Evolutionary conservation across 2,888 invertebrate genomes (phyloP).

Genomic region (Lasioglossum zephyrum): DNA sequence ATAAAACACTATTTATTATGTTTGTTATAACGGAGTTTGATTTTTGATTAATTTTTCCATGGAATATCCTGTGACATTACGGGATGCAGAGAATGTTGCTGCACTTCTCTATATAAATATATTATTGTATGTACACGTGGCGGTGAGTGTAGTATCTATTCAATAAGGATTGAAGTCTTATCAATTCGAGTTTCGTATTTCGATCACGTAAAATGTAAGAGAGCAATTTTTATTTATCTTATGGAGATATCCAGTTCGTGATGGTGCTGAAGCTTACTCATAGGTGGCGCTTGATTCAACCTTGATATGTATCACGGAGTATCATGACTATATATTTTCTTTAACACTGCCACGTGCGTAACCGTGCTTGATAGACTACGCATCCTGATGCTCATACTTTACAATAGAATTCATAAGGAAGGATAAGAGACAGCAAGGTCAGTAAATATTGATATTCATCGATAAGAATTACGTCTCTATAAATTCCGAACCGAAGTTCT

Average conservation of each 20-base stretch:
- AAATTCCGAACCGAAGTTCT: neutral
- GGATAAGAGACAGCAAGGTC: neutral
- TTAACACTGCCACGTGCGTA: conserved; percentile 5
- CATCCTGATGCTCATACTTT: neutral
- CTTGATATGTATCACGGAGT: neutral
- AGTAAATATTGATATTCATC: neutral
- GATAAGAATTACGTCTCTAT: neutral
- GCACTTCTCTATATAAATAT: neutral
- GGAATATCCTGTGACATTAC: neutral
- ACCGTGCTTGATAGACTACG: neutral
- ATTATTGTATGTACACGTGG: neutral
- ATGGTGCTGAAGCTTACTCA: neutral
- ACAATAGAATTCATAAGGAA: neutral
- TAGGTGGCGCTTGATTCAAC: conserved; percentile 26
- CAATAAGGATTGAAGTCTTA: neutral
- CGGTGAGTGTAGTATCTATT: neutral
- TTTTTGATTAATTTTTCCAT: neutral
- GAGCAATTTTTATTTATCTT: conserved; percentile 7
- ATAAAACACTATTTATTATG: neutral
- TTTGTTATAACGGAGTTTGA: neutral
- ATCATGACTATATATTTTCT: neutral
- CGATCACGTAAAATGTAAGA: neutral
- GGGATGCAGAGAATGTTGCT: neutral
- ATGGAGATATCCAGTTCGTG: neutral
- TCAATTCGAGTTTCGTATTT: neutral